Percentiles rank a stretch among this genome's conserved stretches.
phyloP scores from a whole-genome alignment of 2,113 vertebrate species.

The Emydura subglobosa region DNA sequence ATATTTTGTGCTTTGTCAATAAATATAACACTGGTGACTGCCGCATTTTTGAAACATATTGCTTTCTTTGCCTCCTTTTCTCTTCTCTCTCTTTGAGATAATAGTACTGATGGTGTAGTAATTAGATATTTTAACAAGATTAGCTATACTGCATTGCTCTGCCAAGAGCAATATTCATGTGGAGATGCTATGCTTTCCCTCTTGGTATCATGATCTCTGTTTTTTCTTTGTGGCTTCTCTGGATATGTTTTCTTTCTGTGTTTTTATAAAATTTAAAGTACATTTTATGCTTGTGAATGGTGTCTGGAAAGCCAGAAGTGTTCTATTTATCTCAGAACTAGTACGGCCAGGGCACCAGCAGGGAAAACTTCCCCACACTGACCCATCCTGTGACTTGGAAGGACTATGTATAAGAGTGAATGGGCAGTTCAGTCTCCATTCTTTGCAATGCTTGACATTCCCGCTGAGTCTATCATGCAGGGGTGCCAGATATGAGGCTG shows the following conservation, averaged over 20 bases:
- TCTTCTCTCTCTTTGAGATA: slow-evolving; percentile 34
- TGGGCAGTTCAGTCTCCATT: not conserved
- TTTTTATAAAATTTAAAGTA: slow-evolving; percentile 59
- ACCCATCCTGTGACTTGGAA: not conserved
- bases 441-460: not conserved
- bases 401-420: not conserved
- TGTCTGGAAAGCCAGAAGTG: slow-evolving; percentile 37
- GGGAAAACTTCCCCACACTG: slow-evolving; percentile 2
- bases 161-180: slow-evolving; percentile 65
- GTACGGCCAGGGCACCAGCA: slow-evolving; percentile 21
- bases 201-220: slow-evolving; percentile 18
- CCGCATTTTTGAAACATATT: not conserved
- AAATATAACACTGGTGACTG: not conserved
- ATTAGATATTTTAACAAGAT: slow-evolving; percentile 53
- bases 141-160: not conserved
- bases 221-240: slow-evolving; percentile 40
- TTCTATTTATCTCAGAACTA: slow-evolving; percentile 32
- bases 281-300: slow-evolving; percentile 55
- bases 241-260: not conserved
- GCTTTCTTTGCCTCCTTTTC: not conserved
- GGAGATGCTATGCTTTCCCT: slow-evolving; percentile 54
- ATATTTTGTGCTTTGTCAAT: not conserved
- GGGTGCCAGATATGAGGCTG: not conserved
- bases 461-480: not conserved
- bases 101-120: not conserved